Base-by-base conservation (phyloP, 2,888 invertebrate genomes). In the Holacanthella duospinosa region DNA sequence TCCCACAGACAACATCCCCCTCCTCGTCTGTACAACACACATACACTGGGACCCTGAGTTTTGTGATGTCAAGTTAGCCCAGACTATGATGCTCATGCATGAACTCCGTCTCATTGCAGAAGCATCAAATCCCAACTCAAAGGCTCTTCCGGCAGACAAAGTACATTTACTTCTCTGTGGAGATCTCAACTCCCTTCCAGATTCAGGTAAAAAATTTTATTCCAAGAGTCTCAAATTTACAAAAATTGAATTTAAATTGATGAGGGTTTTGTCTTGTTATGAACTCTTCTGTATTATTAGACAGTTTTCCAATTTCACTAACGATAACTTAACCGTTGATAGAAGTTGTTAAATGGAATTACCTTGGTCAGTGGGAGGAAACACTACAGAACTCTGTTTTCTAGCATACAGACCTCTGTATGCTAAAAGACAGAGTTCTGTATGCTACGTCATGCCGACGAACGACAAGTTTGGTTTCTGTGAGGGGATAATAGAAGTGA, bases 11-110 rank as follows among this genome's bases (percentile, higher is more conserved):
- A 85, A 85, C 73, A 91, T 92, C 76, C 91, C 92, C 25, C 82
- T 99, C 66, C 81, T 97, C 66, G 94, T 99, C 60, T 95, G 96
- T 79, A 99, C 96, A 29, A 96, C 97, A 43, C 99, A 99, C 80
- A 93, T 99, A 74, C 97, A 99, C 79, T 99, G 99, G 99, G 97
- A 99, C 82, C 99, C 99, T 0, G 96, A 99, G 80, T 97, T 88
- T 80, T 95, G 96, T 78, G 99, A 99, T 80, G 99, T 99, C 57
- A 99, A 99, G 80, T 84, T 99, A 56, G 95, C 99, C 71, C 99
- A 99, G 80, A 94, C 95, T 43, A 95, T 97, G 90, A 96, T 99
- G 95, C 80, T 99, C 72, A 89, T 93, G 80, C 89, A 93, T 77
- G 96, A 97, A 78, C 81, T 99, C 73, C 86, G 89, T 75, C 83